A percentile compares a stretch with the other conserved stretches of the same genome.
Conservation (phyloP, 1,140 invertebrate species). For the Bombus turneri region DNA sequence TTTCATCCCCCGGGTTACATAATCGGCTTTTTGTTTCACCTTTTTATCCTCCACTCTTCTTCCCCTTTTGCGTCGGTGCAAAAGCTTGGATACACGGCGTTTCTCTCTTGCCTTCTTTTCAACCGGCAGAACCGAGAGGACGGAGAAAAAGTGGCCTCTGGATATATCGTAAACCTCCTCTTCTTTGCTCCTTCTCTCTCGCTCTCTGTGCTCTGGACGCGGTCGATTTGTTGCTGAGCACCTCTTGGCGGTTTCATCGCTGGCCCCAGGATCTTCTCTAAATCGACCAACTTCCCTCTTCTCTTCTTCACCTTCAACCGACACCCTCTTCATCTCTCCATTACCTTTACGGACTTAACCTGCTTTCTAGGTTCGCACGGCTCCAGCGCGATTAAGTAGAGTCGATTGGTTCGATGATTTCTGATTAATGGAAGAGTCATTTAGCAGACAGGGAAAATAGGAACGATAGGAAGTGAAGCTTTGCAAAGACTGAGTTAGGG, state of each 20-base stretch:
- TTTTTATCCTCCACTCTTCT: slow-evolving; percentile 75
- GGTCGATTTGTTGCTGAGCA: slow-evolving; percentile 70
- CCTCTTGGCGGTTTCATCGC: slow-evolving; percentile 52
- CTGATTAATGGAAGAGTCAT: too few relatives aligned
- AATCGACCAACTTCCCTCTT: slow-evolving; percentile 55
- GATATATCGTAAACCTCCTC: slow-evolving; percentile 65
- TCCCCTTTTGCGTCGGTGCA: neutral
- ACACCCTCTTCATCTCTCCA: slow-evolving; percentile 20
- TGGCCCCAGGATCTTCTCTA: slow-evolving; percentile 39
- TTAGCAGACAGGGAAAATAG: too few relatives aligned
- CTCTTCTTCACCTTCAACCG: neutral
- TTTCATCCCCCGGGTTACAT: slow-evolving; percentile 80
- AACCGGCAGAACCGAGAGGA: neutral
- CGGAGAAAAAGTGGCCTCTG: slow-evolving; percentile 54
- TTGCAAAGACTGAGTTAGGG: too few relatives aligned
- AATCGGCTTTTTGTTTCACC: slow-evolving; percentile 83
- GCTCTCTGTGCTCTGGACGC: slow-evolving; percentile 16
- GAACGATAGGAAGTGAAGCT: too few relatives aligned
- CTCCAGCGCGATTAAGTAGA: too few relatives aligned
- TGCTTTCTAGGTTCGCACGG: too few relatives aligned
- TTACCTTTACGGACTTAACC: neutral
- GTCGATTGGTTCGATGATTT: too few relatives aligned
- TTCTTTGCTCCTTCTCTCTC: neutral
- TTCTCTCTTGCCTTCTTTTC: slow-evolving; percentile 14
- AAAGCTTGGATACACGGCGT: neutral